A percentile compares a stretch with the other conserved stretches of the same genome.
These are phyloP conservation scores for Acrocephalus kingi DNA, from an alignment of 2,113 vertebrate species.

Conservation along the genomic window DNA sequence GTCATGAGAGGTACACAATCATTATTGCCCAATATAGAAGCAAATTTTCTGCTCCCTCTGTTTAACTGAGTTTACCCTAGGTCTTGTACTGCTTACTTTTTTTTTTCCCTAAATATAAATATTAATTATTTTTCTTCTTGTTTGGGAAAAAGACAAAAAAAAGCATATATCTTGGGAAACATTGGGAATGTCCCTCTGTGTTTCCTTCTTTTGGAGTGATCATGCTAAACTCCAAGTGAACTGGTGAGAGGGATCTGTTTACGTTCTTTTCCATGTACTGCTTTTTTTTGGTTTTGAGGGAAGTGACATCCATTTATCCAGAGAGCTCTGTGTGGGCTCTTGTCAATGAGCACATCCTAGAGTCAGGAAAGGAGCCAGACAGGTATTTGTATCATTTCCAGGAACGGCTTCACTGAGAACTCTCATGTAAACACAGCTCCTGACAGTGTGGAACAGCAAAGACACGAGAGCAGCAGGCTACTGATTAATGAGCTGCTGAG, in stretches of 20 bases:
- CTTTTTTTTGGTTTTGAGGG: background rate
- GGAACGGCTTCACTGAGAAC: background rate
- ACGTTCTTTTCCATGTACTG: background rate
- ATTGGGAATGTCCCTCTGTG: background rate
- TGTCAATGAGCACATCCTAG: background rate
- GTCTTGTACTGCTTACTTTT: background rate
- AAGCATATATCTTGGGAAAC: background rate
- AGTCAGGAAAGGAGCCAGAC: background rate
- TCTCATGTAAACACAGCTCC: background rate
- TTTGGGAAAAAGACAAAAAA: background rate
- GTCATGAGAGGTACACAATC: background rate
- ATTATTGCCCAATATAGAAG: background rate
- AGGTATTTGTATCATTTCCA: background rate
- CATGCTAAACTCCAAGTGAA: background rate
- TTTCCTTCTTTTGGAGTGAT: background rate
- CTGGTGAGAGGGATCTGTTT: background rate
- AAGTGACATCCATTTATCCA: background rate
- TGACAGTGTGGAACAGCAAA: background rate
- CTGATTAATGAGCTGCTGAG: conserved; percentile 50
- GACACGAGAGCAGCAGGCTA: background rate
- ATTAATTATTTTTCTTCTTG: background rate
- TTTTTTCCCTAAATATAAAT: background rate
- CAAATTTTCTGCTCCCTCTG: background rate
- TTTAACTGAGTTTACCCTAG: background rate
- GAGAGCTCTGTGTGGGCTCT: background rate